Conservation (phyloP, 1,140 invertebrate species). For the Achatina immaculata region DNA sequence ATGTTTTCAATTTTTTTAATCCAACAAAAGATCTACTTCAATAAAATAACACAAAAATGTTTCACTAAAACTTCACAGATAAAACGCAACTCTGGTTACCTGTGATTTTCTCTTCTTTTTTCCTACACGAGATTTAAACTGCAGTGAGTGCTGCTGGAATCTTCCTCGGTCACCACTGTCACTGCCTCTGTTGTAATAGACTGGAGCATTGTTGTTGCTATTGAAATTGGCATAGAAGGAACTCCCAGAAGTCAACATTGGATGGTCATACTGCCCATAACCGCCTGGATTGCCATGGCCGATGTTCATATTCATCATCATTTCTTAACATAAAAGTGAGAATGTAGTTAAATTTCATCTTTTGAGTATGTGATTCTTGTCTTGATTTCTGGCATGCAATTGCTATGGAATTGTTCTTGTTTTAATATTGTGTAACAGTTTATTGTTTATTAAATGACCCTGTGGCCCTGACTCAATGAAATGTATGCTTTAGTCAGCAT, state of each 20-base stretch:
- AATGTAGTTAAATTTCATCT: background rate
- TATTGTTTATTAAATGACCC: too few relatives aligned
- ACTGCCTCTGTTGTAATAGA: background rate
- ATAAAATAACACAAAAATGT: too few relatives aligned
- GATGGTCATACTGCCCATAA: conserved; percentile 6
- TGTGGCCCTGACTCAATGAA: too few relatives aligned
- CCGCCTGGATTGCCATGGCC: background rate
- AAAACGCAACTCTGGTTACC: too few relatives aligned
- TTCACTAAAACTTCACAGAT: too few relatives aligned
- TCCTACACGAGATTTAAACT: background rate
- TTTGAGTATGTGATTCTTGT: too few relatives aligned
- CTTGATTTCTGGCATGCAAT: too few relatives aligned
- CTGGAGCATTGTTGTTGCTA: conserved; percentile 4
- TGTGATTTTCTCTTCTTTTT: conserved; percentile 16
- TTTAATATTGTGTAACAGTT: too few relatives aligned
- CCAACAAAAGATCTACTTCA: too few relatives aligned
- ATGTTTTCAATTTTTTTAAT: too few relatives aligned
- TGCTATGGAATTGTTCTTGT: too few relatives aligned
- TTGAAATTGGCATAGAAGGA: background rate
- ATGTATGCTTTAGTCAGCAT: too few relatives aligned
- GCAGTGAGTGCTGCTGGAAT: background rate
- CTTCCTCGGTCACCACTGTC: background rate
- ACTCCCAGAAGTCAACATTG: background rate
- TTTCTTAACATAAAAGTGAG: background rate
- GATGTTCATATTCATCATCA: conserved; percentile 23